Percentiles rank a stretch among this genome's conserved stretches.
These are phyloP conservation scores for Perccottus glenii DNA, from an alignment of 2,113 vertebrate species.

Conservation along the genomic window DNA sequence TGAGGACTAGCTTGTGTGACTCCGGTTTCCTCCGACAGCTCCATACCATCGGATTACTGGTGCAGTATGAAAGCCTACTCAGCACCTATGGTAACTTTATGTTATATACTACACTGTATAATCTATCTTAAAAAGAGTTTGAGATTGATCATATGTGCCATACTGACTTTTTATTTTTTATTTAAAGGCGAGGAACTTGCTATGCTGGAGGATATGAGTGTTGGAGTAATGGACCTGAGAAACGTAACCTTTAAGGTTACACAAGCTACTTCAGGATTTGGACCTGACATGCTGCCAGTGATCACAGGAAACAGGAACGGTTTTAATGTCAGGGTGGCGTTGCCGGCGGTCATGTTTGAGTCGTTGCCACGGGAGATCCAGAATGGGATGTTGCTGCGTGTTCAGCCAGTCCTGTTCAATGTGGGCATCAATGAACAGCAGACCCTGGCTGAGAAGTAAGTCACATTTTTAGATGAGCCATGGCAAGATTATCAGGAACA, in stretches of 20 bases:
- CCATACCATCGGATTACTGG: constrained; percentile 95
- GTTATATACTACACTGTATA: background rate
- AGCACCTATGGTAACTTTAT: constrained; percentile 90
- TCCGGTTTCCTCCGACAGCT: constrained; percentile 94
- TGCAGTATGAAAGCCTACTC: constrained; percentile 94
- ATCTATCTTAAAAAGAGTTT: background rate
- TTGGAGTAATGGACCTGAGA: constrained; percentile 94
- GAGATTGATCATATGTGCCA: background rate
- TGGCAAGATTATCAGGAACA: too few species aligned
- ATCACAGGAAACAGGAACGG: constrained; percentile 97
- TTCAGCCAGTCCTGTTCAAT: constrained; percentile 96
- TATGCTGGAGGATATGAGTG: constrained; percentile 98
- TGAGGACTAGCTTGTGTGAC: constrained; percentile 93
- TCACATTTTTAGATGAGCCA: background rate
- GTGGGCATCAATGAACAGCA: constrained; percentile 99
- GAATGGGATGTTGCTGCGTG: constrained; percentile 96
- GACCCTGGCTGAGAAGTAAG: constrained; percentile 96
- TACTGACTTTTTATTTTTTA: background rate
- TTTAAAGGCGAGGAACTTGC: constrained; percentile 91
- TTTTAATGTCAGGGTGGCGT: constrained; percentile 94
- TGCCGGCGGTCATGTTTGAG: constrained; percentile 92
- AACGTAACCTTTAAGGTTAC: constrained; percentile 99
- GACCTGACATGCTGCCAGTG: constrained; percentile 93
- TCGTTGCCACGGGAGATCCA: constrained; percentile 93
- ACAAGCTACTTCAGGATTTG: constrained; percentile 88